A percentile compares a stretch with the other conserved stretches of the same genome.
Conservation (phyloP, 30 jellyfish, hydroid and myxozoan species). For the Sanderia malayensis region DNA sequence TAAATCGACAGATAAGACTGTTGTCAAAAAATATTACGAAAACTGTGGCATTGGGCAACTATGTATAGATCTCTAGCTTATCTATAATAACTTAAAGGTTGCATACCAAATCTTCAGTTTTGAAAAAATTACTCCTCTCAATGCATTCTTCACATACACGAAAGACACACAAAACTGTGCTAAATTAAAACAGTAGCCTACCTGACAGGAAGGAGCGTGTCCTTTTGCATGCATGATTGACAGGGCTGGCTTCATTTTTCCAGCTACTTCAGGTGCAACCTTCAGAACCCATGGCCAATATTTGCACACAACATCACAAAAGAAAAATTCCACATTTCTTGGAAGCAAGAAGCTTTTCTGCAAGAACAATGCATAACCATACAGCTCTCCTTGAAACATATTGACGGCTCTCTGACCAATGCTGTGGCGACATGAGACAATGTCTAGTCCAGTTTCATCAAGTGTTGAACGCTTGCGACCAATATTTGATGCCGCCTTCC, state of each 20-base stretch:
- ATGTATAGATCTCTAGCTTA: background rate
- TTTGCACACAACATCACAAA: background rate
- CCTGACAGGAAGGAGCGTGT: conserved; percentile 1
- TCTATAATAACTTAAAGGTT: background rate
- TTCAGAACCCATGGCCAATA: background rate
- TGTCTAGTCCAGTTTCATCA: conserved; percentile 1
- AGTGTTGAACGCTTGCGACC: background rate
- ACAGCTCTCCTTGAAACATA: background rate
- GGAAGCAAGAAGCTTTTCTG: background rate
- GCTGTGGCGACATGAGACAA: conserved; percentile 3
- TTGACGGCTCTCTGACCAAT: background rate
- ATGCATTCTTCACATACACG: background rate
- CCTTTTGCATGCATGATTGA: conserved; percentile 1
- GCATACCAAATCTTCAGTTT: background rate
- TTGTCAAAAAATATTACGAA: background rate
- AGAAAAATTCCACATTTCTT: background rate
- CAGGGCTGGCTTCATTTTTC: background rate
- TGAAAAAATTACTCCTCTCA: background rate
- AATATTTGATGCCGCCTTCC: background rate
- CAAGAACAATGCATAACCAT: background rate
- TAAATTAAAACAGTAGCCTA: background rate
- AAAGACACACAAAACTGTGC: background rate
- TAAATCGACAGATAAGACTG: background rate
- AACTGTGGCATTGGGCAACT: background rate
- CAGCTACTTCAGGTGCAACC: conserved; percentile 3